phyloP scores from a whole-genome alignment of 2,888 invertebrate genomes.

The Microplitis deprimator region DNA sequence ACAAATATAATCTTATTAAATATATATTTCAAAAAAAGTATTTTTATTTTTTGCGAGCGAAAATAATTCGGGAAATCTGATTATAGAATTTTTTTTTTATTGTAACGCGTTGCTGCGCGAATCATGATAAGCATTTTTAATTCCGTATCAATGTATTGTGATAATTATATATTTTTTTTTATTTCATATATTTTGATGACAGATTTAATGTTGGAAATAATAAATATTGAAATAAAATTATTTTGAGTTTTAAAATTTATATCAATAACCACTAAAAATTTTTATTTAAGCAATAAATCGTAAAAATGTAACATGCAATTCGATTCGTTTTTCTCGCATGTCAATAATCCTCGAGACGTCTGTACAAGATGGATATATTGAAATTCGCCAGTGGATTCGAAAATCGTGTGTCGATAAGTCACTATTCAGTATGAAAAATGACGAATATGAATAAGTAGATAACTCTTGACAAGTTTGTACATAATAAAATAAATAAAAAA shows the following conservation, averaged over 20 bases:
- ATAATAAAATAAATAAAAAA: not conserved
- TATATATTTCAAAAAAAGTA: too few species aligned
- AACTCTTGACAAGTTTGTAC: conserved; percentile 3
- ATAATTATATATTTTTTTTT: too few species aligned
- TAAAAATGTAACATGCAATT: conserved; percentile 5
- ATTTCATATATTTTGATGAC: too few species aligned
- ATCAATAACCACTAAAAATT: not conserved
- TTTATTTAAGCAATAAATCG: not conserved
- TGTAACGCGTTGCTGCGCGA: too few species aligned
- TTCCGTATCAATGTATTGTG: too few species aligned
- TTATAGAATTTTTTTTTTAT: too few species aligned
- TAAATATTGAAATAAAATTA: not conserved
- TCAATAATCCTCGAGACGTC: conserved; percentile 21
- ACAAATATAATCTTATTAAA: too few species aligned
- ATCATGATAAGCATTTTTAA: too few species aligned
- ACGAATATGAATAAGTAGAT: conserved; percentile 18
- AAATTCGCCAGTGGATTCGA: conserved; percentile 18
- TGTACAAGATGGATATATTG: conserved; percentile 14
- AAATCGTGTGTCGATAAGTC: conserved; percentile 14
- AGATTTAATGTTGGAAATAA: too few species aligned
- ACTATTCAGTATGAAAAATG: conserved; percentile 13
- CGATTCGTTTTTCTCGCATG: conserved; percentile 16
- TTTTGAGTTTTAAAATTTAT: not conserved
- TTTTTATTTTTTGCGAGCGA: too few species aligned
- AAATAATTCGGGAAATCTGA: too few species aligned